These are phyloP conservation scores for Eueremaeus valkanovi DNA, from an alignment of 2,888 invertebrate genomes.

Conservation along the genomic window DNA sequence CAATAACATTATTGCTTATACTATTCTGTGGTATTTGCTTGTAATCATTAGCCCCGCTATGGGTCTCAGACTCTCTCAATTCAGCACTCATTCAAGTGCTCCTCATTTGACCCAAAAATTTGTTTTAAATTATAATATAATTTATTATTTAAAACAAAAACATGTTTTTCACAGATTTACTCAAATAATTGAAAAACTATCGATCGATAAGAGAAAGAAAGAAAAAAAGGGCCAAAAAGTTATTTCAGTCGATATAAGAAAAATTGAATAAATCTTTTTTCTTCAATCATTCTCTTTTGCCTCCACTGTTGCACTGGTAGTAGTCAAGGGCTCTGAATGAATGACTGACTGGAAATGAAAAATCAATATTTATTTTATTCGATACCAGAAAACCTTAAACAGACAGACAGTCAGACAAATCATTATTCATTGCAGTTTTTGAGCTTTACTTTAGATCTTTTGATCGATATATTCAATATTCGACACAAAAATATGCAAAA, in stretches of 20 bases:
- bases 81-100: background rate
- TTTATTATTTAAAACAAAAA: background rate
- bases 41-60: background rate
- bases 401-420: background rate
- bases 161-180: background rate
- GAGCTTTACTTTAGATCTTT: background rate
- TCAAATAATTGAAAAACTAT: background rate
- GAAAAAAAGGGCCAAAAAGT: background rate
- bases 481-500: background rate
- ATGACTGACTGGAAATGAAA: background rate
- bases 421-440: background rate
- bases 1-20: conserved; percentile 20
- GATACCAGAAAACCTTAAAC: background rate
- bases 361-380: conserved; percentile 19
- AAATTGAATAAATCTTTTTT: conserved; percentile 3
- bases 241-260: background rate
- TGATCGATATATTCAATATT: background rate
- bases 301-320: background rate
- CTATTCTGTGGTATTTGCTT: conserved; percentile 13
- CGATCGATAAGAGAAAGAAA: background rate
- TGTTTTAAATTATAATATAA: conserved; percentile 10
- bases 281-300: background rate
- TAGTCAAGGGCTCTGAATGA: background rate
- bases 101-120: conserved; percentile 18
- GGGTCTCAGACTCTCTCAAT: background rate